Evolutionary conservation across 2,113 vertebrate genomes (phyloP).

Genomic region (Diadophis punctatus): DNA sequence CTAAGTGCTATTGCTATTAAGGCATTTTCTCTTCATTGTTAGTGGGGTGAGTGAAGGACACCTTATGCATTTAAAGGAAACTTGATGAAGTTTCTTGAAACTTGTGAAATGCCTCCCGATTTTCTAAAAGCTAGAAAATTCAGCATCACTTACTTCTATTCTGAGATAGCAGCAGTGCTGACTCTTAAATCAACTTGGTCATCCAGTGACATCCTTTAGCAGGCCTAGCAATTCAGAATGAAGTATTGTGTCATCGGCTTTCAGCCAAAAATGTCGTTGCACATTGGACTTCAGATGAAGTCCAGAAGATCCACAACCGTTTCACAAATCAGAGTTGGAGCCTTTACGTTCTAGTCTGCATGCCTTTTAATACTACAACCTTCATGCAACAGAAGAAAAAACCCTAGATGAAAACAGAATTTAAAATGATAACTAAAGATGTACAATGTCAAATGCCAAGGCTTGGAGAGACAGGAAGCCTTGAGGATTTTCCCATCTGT

Average conservation of each 20-base stretch:
- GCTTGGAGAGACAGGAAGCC: not conserved
- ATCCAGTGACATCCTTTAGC: slow-evolving; percentile 10
- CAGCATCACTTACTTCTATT: slow-evolving; percentile 2
- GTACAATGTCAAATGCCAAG: not conserved
- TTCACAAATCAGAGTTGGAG: not conserved
- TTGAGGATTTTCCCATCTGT: not conserved
- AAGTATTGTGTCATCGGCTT: not conserved
- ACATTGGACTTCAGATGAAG: too few species aligned
- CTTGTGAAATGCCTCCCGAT: rapidly evolving
- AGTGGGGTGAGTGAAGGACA: not conserved
- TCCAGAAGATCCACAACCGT: not conserved
- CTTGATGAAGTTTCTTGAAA: not conserved
- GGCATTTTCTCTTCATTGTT: not conserved
- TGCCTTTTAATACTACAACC: not conserved
- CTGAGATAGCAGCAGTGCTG: not conserved
- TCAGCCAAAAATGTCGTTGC: slow-evolving; percentile 19
- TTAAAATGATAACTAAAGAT: not conserved
- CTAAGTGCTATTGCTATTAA: not conserved
- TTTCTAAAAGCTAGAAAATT: slow-evolving; percentile 10
- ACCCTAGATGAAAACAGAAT: not conserved
- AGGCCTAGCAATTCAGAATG: slow-evolving; percentile 14
- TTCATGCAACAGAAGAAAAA: not conserved
- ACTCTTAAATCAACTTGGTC: not conserved
- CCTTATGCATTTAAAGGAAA: rapidly evolving
- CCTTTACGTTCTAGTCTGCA: not conserved